These are phyloP conservation scores for Cryptops parisi DNA, from an alignment of 2,888 invertebrate species.

Conservation along the genomic window DNA sequence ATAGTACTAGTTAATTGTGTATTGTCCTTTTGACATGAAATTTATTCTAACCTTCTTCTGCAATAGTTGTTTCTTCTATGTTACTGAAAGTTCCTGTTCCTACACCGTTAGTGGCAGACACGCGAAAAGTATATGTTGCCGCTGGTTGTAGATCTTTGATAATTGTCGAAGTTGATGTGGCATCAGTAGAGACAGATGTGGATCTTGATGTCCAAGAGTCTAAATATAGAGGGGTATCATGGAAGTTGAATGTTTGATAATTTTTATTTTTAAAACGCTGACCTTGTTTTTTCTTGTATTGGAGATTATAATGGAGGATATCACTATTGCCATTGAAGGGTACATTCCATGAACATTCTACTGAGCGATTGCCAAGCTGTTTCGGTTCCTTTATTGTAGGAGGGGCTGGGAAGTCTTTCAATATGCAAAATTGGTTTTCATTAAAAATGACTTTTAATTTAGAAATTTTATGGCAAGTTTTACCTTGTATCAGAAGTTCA, in stretches of 20 bases:
- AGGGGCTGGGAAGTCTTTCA: no score
- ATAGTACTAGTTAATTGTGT: background rate
- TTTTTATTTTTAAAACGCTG: background rate
- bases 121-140: background rate
- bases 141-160: background rate
- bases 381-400: no score
- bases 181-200: background rate
- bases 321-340: background rate
- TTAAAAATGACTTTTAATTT: no score
- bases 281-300: background rate
- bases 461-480: no score
- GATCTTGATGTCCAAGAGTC: background rate
- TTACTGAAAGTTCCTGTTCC: conserved; percentile 3
- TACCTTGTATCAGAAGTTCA: no score
- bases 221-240: background rate
- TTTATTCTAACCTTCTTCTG: no score
- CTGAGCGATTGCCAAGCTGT: background rate
- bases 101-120: background rate
- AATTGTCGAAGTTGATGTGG: background rate
- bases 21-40: background rate
- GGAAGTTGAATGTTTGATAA: no score
- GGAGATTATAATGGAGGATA: background rate
- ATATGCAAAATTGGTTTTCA: no score
- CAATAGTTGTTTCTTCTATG: no score
- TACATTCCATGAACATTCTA: background rate